Percentiles rank a stretch among this genome's conserved stretches.
Conservation (phyloP, 1,140 invertebrate genomes). For the Asobara japonica region DNA sequence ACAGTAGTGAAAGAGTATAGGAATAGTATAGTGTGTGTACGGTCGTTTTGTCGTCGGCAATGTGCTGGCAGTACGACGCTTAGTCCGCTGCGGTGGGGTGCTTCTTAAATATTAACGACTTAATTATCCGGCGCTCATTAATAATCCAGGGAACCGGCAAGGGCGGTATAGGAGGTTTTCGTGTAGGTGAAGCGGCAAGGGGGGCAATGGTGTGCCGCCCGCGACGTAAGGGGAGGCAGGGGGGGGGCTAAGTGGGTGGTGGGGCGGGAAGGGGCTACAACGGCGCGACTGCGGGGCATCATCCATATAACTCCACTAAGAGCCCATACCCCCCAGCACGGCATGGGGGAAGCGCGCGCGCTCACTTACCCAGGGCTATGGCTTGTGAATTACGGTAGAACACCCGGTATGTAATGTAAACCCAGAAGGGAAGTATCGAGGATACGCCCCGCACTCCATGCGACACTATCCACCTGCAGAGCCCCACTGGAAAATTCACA, state of each 20-base stretch:
- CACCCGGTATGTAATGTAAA: slow-evolving; percentile 15
- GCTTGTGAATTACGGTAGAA: slow-evolving; percentile 12
- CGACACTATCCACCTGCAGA: slow-evolving; percentile 14
- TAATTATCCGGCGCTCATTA: slow-evolving; percentile 60
- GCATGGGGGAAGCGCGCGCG: neutral
- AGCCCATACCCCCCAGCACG: slow-evolving; percentile 7
- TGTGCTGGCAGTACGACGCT: slow-evolving; percentile 43
- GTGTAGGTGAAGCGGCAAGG: slow-evolving; percentile 34
- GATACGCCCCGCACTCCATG: slow-evolving; percentile 6
- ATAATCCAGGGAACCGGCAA: slow-evolving; percentile 47
- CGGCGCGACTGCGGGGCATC: neutral
- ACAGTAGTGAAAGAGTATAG: neutral
- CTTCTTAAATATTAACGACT: slow-evolving; percentile 63
- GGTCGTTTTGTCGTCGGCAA: slow-evolving; percentile 33
- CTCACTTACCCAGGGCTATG: neutral
- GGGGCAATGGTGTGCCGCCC: slow-evolving; percentile 4
- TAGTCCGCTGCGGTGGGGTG: slow-evolving; percentile 49
- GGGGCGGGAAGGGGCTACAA: neutral
- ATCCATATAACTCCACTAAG: slow-evolving; percentile 15
- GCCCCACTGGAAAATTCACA: slow-evolving; percentile 3
- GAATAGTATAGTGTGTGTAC: neutral
- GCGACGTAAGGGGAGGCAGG: neutral
- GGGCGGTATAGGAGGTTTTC: slow-evolving; percentile 45
- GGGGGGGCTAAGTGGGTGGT: neutral
- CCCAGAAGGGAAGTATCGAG: neutral